phyloP scores from a whole-genome alignment of 2,888 invertebrate genomes.

The Volucella inflata region DNA sequence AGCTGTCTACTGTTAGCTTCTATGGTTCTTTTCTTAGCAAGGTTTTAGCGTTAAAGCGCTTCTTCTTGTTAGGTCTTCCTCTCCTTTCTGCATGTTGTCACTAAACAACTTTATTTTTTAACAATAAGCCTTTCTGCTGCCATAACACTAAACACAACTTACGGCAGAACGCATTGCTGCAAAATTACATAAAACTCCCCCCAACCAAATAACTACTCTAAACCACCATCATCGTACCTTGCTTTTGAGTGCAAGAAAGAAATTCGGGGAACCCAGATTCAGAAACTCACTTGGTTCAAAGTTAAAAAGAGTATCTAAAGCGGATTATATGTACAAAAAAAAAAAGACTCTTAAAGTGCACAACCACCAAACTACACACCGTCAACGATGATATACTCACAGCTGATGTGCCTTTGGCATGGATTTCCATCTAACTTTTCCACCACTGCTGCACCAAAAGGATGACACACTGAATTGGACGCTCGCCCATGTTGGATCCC shows the following conservation, averaged over 20 bases:
- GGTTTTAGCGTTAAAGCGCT: too few species aligned
- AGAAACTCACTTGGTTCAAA: slow-evolving; percentile 45
- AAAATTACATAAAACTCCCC: slow-evolving; percentile 38
- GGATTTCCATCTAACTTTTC: slow-evolving; percentile 10
- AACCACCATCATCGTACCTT: not conserved
- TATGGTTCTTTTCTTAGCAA: too few species aligned
- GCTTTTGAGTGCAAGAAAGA: too few species aligned
- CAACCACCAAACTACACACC: slow-evolving; percentile 4
- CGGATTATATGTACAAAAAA: slow-evolving; percentile 57
- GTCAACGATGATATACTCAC: not conserved
- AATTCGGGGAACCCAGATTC: not conserved
- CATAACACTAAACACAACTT: slow-evolving; percentile 57
- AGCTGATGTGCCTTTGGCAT: slow-evolving; percentile 22
- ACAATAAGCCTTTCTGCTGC: not conserved
- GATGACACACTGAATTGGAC: slow-evolving; percentile 18
- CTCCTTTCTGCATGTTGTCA: not conserved
- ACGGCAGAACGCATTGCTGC: slow-evolving; percentile 65
- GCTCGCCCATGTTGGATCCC: slow-evolving; percentile 34
- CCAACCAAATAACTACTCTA: not conserved
- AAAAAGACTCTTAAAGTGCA: slow-evolving; percentile 24
- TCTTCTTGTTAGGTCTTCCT: not conserved
- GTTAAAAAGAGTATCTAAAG: slow-evolving; percentile 62
- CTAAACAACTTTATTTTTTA: too few species aligned
- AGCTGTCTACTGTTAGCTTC: too few species aligned
- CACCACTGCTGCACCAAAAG: slow-evolving; percentile 28